phyloP scores from a whole-genome alignment of 2,113 vertebrate species.

The Salvelinus alpinus region DNA sequence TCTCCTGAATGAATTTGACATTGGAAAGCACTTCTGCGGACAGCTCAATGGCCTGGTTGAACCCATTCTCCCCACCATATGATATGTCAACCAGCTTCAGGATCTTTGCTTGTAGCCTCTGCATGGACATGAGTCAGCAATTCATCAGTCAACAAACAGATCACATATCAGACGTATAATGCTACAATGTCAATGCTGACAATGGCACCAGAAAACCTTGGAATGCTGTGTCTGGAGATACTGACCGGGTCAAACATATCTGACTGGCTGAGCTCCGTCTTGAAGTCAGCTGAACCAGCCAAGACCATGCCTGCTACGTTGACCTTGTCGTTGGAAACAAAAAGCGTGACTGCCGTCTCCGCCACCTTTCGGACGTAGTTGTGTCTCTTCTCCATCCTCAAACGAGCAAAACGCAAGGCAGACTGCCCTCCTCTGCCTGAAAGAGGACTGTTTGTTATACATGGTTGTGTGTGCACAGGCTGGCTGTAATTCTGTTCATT shows the following conservation, averaged over 20 bases:
- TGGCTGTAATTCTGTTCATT: not conserved
- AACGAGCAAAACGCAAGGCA: slow-evolving; percentile 95
- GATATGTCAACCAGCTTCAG: slow-evolving; percentile 99
- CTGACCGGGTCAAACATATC: slow-evolving; percentile 99
- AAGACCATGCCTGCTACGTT: slow-evolving; percentile 97
- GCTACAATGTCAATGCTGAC: not conserved
- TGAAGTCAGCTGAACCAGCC: slow-evolving; percentile 97
- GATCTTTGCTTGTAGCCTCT: slow-evolving; percentile 99
- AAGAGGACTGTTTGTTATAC: slow-evolving; percentile 2
- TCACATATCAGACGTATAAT: not conserved
- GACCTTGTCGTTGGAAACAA: slow-evolving; percentile 98
- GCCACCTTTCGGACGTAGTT: slow-evolving; percentile 99
- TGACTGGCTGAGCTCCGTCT: slow-evolving; percentile 97
- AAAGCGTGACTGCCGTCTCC: slow-evolving; percentile 96
- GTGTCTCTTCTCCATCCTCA: slow-evolving; percentile 98
- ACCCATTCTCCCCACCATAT: slow-evolving; percentile 98
- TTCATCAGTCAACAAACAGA: not conserved
- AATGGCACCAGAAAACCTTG: not conserved
- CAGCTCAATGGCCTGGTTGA: slow-evolving; percentile 98
- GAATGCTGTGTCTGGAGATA: slow-evolving; percentile 3
- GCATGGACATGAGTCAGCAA: slow-evolving; percentile 5
- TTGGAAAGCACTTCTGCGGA: slow-evolving; percentile 98
- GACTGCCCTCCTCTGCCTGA: slow-evolving; percentile 97
- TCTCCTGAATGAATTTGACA: slow-evolving; percentile 99
- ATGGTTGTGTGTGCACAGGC: not conserved